Conservation (phyloP, 2,797 vertebrate genomes). For the Pseudotriccus pelzelni region DNA sequence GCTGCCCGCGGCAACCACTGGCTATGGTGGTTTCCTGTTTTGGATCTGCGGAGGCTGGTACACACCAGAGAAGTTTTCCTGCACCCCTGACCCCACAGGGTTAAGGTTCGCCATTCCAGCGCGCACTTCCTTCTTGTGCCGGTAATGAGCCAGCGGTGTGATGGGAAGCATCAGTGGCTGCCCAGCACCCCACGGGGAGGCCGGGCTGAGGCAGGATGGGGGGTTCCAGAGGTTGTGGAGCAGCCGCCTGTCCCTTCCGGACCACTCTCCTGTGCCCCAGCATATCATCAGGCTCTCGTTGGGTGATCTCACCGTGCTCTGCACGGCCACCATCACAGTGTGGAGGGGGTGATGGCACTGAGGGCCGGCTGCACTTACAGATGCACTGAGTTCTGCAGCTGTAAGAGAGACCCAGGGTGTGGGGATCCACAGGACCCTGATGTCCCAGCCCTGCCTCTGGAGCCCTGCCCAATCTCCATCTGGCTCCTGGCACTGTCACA, state of each 20-base stretch:
- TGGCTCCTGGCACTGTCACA: accelerated
- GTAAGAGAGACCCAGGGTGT: background rate
- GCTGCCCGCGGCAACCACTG: background rate
- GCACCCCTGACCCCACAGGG: background rate
- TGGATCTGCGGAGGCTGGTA: background rate
- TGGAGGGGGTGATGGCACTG: background rate
- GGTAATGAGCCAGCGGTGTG: background rate
- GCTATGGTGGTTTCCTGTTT: conserved; percentile 38
- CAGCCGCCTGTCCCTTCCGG: background rate
- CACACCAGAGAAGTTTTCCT: background rate
- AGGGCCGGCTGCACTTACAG: background rate
- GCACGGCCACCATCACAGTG: accelerated
- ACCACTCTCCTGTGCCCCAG: background rate
- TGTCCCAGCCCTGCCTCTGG: background rate
- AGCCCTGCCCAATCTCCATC: background rate
- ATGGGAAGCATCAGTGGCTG: background rate
- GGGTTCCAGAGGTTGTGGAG: background rate
- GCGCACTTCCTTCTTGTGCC: background rate
- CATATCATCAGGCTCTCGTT: accelerated
- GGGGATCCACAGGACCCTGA: accelerated
- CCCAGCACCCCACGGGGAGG: background rate
- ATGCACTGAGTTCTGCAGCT: background rate
- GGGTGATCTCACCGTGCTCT: background rate
- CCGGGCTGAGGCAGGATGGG: accelerated
- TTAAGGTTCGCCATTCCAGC: background rate